Percentiles rank a stretch among this genome's conserved stretches.
Conservation (phyloP, 2,797 vertebrate species). For the Chelon labrosus region DNA sequence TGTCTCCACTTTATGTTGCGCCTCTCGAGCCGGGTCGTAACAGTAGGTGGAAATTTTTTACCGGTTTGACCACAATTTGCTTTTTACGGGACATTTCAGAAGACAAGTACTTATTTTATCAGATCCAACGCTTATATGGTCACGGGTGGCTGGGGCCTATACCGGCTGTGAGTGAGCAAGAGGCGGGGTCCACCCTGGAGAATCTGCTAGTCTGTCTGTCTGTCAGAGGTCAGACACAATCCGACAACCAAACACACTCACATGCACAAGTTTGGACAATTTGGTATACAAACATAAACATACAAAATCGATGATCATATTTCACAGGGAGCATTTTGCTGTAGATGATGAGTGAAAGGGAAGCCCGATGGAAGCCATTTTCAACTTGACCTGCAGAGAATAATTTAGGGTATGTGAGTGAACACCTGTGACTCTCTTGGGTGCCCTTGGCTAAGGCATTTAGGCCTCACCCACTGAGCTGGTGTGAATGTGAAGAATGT, state of each 20-base stretch:
- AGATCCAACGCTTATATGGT: too few relatives aligned
- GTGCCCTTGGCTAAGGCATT: constrained; percentile 27
- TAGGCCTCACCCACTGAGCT: not conserved
- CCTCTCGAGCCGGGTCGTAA: too few relatives aligned
- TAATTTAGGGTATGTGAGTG: constrained; percentile 16
- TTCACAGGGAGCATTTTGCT: not conserved
- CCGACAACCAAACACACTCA: too few relatives aligned
- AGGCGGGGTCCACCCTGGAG: too few relatives aligned
- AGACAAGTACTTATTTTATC: not conserved
- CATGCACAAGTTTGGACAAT: too few relatives aligned
- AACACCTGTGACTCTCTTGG: constrained; percentile 17
- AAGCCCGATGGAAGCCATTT: not conserved
- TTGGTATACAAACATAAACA: too few relatives aligned
- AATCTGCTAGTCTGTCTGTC: too few relatives aligned
- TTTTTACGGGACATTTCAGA: not conserved
- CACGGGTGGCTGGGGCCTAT: too few relatives aligned
- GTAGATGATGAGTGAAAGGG: not conserved
- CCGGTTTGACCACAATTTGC: not conserved
- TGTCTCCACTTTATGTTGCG: too few relatives aligned
- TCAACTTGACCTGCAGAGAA: not conserved
- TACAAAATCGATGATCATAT: not conserved
- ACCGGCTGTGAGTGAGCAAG: too few relatives aligned
- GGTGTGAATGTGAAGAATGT: constrained; percentile 6
- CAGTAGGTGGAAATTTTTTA: too few relatives aligned
- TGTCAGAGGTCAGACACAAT: too few relatives aligned